Percentiles rank a stretch among this genome's conserved stretches.
phyloP scores from a whole-genome alignment of 2,888 invertebrate genomes.

The Nephrocerus scutellatus region DNA sequence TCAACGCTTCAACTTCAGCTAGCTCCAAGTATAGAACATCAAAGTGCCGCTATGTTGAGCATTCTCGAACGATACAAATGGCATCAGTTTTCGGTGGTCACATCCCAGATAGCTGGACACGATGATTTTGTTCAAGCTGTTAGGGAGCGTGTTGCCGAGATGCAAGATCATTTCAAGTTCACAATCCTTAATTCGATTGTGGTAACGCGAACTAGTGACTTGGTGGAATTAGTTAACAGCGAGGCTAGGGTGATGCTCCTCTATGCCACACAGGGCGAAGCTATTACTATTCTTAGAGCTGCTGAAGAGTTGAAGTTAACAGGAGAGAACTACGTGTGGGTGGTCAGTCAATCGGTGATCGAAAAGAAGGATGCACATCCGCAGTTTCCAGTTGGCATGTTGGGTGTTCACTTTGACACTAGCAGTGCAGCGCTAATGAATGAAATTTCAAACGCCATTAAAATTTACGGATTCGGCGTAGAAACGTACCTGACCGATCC shows the following conservation, averaged over 20 bases:
- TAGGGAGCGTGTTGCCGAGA: slow-evolving; percentile 74
- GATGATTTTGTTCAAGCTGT: slow-evolving; percentile 94
- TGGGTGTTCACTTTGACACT: slow-evolving; percentile 90
- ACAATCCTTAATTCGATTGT: slow-evolving; percentile 80
- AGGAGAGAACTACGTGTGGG: slow-evolving; percentile 89
- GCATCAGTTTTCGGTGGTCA: slow-evolving; percentile 92
- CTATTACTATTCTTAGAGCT: slow-evolving; percentile 64
- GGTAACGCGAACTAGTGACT: slow-evolving; percentile 69
- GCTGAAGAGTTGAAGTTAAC: slow-evolving; percentile 48
- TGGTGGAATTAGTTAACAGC: slow-evolving; percentile 75
- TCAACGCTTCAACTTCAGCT: slow-evolving; percentile 86
- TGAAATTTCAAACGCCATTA: slow-evolving; percentile 83
- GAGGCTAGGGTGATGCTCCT: slow-evolving; percentile 89
- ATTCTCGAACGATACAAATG: slow-evolving; percentile 92
- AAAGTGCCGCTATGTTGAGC: slow-evolving; percentile 88
- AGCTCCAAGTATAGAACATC: slow-evolving; percentile 94
- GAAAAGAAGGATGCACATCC: slow-evolving; percentile 68
- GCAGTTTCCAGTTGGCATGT: slow-evolving; percentile 86
- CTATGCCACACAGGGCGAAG: slow-evolving; percentile 84
- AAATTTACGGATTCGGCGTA: slow-evolving; percentile 85
- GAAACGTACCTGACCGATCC: slow-evolving; percentile 77
- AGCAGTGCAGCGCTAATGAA: slow-evolving; percentile 72
- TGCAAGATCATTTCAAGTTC: slow-evolving; percentile 72
- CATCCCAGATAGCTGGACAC: slow-evolving; percentile 88
- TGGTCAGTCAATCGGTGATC: slow-evolving; percentile 90